Evolutionary conservation across 2,797 vertebrate genomes (phyloP), one percentile per base, ranked within the genome.

Genomic region (Rhinoraja longicauda): DNA sequence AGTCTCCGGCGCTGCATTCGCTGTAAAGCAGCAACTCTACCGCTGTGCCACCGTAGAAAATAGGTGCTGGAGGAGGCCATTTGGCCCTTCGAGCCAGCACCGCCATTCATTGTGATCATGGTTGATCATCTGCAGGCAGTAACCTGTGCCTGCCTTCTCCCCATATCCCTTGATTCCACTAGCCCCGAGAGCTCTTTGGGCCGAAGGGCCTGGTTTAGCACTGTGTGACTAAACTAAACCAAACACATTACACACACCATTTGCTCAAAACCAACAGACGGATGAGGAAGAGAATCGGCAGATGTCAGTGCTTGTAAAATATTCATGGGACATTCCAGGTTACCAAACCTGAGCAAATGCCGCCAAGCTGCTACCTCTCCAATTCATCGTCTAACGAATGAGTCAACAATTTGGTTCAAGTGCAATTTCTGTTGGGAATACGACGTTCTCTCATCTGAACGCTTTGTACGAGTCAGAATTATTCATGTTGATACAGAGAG

Each of bases 391-490:
- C n/a, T 36, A 67, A 67, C 88, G 62, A 88, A 36, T 36, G 84
- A 67, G n/a, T 36, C 59, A 64, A 32, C 64, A 88, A 88, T 88
- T 88, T 67, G 62, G 64, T 67, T 88, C 82, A 86, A 67, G 17
- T 36, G 84, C 59, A 67, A 6, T 32, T 88, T 88, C 84, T 36
- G 32, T 19, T 36, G 62, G 59, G 84, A 88, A 88, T 36, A 88
- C 36, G 64, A 7, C 32, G 64, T 36, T 67, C 84, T 77, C 76
- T 67, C 84, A 64, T 88, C 62, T 24, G 62, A 64, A 84, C n/a
- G 84, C n/a, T 67, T 88, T 67, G 19, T 8, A 88, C 36, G 62
- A 88, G 84, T 88, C 84, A 88, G 62, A 45, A 67, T 88, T 36
- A 67, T 36, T 67, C 36, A 8, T 9, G n/a, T 17, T 8, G 2